Percentiles rank a stretch among this genome's conserved stretches.
Evolutionary conservation across 92 coral and sea anemone genomes (phyloP).

Genomic region (Parazoanthus swiftii): DNA sequence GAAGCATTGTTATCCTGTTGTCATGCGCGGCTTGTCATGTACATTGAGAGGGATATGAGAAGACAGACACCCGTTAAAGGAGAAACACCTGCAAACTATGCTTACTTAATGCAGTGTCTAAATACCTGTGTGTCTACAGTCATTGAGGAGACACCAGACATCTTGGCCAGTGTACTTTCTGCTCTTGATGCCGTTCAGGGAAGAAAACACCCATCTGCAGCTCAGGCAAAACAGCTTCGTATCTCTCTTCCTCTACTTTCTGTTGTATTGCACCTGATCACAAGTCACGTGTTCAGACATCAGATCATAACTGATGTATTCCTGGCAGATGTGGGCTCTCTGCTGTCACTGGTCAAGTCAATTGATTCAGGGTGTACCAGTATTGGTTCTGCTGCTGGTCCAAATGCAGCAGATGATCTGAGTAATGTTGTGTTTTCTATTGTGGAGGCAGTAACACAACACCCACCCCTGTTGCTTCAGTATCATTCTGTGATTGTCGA

Average conservation of each 20-base stretch:
- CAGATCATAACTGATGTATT: constrained; percentile 65
- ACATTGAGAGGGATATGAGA: constrained; percentile 84
- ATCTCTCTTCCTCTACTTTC: constrained; percentile 81
- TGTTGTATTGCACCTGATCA: constrained; percentile 86
- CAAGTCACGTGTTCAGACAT: constrained; percentile 86
- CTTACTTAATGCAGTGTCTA: constrained; percentile 79
- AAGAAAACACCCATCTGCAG: constrained; percentile 94
- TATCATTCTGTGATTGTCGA: constrained; percentile 68
- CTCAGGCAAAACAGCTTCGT: constrained; percentile 91
- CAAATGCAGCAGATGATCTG: constrained; percentile 81
- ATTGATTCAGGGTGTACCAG: constrained; percentile 90
- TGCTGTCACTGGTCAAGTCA: constrained; percentile 76
- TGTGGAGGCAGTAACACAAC: constrained; percentile 93
- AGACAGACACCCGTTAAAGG: constrained; percentile 87
- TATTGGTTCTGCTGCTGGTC: constrained; percentile 91
- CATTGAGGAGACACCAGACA: constrained; percentile 65
- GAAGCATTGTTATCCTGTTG: constrained; percentile 89
- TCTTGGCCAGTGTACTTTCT: constrained; percentile 67
- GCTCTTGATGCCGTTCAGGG: constrained; percentile 91
- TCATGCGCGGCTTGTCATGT: constrained; percentile 81
- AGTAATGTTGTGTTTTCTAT: constrained; percentile 86
- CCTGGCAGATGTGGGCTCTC: constrained; percentile 64
- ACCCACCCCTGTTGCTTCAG: constrained; percentile 87
- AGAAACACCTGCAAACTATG: constrained; percentile 68
- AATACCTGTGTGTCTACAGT: constrained; percentile 71